Evolutionary conservation across 2,113 vertebrate species (phyloP).

Genomic region (Aplodontia rufa): DNA sequence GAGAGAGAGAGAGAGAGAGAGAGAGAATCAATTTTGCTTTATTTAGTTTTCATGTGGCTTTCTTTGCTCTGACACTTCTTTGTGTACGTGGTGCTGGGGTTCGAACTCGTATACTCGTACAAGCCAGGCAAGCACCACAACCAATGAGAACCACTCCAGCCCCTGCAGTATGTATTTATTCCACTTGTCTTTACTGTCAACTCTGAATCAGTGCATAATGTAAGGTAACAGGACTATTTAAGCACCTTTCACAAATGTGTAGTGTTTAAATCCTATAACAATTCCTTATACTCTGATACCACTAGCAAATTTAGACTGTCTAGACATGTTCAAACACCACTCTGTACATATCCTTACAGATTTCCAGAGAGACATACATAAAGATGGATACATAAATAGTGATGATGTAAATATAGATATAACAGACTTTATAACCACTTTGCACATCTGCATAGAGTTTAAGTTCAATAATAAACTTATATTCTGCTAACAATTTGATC

Average conservation of each 20-base stretch:
- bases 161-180: too few relatives aligned
- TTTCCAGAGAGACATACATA: neutral
- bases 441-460: neutral
- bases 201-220: neutral
- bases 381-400: too few relatives aligned
- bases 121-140: too few relatives aligned
- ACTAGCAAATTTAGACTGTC: neutral
- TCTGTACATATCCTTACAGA: neutral
- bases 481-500: neutral
- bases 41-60: too few relatives aligned
- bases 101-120: too few relatives aligned
- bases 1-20: too few relatives aligned
- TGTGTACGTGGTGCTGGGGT: too few relatives aligned
- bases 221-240: neutral
- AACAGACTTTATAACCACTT: neutral
- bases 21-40: too few relatives aligned
- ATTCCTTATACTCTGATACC: neutral
- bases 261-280: rapidly evolving
- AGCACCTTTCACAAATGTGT: neutral
- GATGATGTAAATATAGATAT: too few relatives aligned
- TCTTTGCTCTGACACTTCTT: too few relatives aligned
- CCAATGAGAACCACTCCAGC: too few relatives aligned
- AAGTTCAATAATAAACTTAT: neutral
- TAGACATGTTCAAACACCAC: neutral
- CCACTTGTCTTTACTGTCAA: neutral